A percentile compares a stretch with the other conserved stretches of the same genome.
These are phyloP conservation scores for Amiota communis DNA, from an alignment of 2,888 invertebrate genomes.

Conservation along the genomic window DNA sequence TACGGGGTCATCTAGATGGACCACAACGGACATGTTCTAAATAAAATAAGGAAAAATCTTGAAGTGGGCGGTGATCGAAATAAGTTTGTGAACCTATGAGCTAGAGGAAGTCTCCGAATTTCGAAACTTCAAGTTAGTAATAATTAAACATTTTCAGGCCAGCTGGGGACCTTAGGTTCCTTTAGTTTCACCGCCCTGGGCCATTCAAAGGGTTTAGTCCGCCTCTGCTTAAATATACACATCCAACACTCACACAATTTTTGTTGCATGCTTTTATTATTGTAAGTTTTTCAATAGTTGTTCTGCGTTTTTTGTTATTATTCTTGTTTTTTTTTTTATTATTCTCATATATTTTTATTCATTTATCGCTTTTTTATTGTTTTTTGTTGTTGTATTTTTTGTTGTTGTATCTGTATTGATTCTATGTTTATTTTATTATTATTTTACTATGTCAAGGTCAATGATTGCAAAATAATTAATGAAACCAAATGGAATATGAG, in stretches of 20 bases:
- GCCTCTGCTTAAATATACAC: conserved; percentile 23
- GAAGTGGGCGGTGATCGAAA: too few species aligned
- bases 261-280: conserved; percentile 25
- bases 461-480: conserved; percentile 1
- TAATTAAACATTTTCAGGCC: too few species aligned
- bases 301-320: neutral
- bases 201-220: too few species aligned
- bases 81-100: too few species aligned
- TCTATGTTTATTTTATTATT: conserved; percentile 10
- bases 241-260: neutral
- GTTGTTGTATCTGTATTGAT: neutral
- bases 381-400: conserved; percentile 3
- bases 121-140: too few species aligned
- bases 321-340: neutral
- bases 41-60: too few species aligned
- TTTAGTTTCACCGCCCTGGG: too few species aligned
- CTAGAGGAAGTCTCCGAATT: too few species aligned
- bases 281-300: neutral
- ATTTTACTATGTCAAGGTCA: conserved; percentile 26
- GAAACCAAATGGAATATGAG: too few species aligned
- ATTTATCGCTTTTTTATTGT: conserved; percentile 17
- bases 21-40: too few species aligned
- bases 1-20: too few species aligned
- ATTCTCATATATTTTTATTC: conserved; percentile 1
- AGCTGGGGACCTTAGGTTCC: too few species aligned